These are phyloP conservation scores for Brachypterus glaber DNA, from an alignment of 2,888 invertebrate species.

Conservation along the genomic window DNA sequence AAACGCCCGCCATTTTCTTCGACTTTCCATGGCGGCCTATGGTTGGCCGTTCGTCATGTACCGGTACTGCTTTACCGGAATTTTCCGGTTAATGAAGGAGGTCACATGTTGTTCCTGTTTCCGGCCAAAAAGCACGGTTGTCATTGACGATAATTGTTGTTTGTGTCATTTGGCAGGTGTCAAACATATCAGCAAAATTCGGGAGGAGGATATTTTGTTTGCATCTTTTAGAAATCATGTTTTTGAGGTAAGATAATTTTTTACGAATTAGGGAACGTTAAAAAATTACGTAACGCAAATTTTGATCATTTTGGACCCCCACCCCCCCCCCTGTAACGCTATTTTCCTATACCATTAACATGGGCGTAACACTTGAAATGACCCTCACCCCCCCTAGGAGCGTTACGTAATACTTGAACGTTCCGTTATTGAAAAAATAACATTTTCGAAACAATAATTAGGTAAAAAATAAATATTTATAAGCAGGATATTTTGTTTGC, in stretches of 20 bases:
- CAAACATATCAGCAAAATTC: conserved; percentile 63
- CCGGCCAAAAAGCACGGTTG: conserved; percentile 46
- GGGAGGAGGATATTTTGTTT: conserved; percentile 72
- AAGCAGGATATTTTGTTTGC: conserved; percentile 77
- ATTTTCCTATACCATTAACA: no score
- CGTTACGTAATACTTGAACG: no score
- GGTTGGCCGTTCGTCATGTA: conserved; percentile 84
- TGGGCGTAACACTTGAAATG: no score
- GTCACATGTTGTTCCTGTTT: conserved; percentile 64
- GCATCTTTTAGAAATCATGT: conserved; percentile 79
- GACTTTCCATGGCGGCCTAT: conserved; percentile 74
- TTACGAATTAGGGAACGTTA: no score
- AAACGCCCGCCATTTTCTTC: conserved; percentile 65
- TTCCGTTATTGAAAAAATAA: no score
- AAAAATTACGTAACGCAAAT: no score
- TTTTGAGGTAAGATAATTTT: conserved; percentile 60
- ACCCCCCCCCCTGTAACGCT: no score
- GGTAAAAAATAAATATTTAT: no score
- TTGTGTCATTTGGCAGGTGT: conserved; percentile 79
- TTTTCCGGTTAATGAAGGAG: conserved; percentile 59
- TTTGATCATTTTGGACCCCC: no score
- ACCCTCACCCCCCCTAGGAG: no score
- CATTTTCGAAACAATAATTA: no score
- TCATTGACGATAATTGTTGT: conserved; percentile 85
- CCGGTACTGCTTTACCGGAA: conserved; percentile 63